These are phyloP conservation scores for Papilio machaon DNA, from an alignment of 1,140 invertebrate genomes.

Conservation along the genomic window DNA sequence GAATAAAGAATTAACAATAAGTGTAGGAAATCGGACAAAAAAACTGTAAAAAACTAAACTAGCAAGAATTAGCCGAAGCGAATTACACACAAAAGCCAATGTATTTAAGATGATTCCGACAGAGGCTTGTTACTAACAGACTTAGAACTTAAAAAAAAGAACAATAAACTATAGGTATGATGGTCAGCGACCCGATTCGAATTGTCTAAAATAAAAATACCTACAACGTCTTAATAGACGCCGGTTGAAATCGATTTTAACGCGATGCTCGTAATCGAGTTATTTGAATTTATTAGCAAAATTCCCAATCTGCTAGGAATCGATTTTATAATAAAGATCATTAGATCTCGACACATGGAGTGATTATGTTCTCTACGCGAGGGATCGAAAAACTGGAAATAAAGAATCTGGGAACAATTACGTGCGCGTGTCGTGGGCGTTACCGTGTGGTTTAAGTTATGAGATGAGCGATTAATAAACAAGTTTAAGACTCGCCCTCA, in stretches of 20 bases:
- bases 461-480: conserved; percentile 29
- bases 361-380: conserved; percentile 67
- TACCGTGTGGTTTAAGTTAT: conserved; percentile 48
- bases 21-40: neutral
- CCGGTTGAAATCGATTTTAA: conserved; percentile 53
- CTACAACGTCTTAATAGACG: conserved; percentile 46
- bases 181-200: conserved; percentile 47
- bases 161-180: conserved; percentile 46
- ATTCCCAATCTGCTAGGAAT: conserved; percentile 54
- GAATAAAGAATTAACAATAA: neutral
- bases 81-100: conserved; percentile 36
- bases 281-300: conserved; percentile 49
- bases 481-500: neutral
- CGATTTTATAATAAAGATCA: conserved; percentile 41
- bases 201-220: conserved; percentile 44
- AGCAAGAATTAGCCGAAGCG: conserved; percentile 26
- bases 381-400: conserved; percentile 64
- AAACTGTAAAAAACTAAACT: conserved; percentile 18
- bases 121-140: conserved; percentile 20
- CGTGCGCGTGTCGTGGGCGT: conserved; percentile 68
- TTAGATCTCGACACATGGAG: conserved; percentile 51
- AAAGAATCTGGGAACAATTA: conserved; percentile 74
- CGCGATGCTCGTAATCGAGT: conserved; percentile 49
- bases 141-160: conserved; percentile 29
- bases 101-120: conserved; percentile 35